These are phyloP conservation scores for Glaucomys volans DNA, from an alignment of 2,113 vertebrate genomes.

Conservation along the genomic window DNA sequence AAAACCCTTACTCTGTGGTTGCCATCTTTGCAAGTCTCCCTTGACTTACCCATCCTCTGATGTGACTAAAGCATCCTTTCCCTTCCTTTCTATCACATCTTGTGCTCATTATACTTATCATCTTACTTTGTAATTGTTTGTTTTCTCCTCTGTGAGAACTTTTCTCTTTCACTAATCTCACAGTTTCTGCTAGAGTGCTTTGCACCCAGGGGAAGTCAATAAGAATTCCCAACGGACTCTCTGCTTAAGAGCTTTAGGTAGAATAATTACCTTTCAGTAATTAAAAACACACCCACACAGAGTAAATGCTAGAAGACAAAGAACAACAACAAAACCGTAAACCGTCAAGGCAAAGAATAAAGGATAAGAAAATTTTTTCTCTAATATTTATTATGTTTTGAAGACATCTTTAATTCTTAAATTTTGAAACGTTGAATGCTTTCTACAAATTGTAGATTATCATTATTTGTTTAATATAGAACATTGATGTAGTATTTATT, in stretches of 20 bases:
- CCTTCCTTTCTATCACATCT: neutral
- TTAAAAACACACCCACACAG: conserved; percentile 67
- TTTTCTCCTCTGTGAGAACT: conserved; percentile 55
- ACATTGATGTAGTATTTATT: neutral
- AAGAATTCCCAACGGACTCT: conserved; percentile 55
- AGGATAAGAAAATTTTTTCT: neutral
- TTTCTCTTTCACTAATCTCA: conserved; percentile 61
- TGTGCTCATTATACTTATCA: conserved; percentile 2
- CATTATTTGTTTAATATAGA: neutral
- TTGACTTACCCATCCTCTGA: rapidly evolving
- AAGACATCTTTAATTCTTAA: neutral
- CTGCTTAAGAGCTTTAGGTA: conserved; percentile 68
- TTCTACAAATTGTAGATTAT: neutral
- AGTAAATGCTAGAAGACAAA: conserved; percentile 45
- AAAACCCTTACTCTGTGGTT: neutral
- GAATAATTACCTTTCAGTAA: conserved; percentile 78
- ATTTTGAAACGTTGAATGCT: neutral
- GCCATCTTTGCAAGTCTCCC: neutral
- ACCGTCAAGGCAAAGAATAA: neutral
- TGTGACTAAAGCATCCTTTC: neutral
- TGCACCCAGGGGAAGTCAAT: conserved; percentile 59
- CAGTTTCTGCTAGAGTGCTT: conserved; percentile 56
- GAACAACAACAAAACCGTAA: neutral
- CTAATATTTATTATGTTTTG: neutral
- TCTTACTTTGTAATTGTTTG: conserved; percentile 56